Percentiles rank a stretch among this genome's conserved stretches.
Evolutionary conservation across 2,113 vertebrate genomes (phyloP).

Genomic region (Manacus vitellinus): DNA sequence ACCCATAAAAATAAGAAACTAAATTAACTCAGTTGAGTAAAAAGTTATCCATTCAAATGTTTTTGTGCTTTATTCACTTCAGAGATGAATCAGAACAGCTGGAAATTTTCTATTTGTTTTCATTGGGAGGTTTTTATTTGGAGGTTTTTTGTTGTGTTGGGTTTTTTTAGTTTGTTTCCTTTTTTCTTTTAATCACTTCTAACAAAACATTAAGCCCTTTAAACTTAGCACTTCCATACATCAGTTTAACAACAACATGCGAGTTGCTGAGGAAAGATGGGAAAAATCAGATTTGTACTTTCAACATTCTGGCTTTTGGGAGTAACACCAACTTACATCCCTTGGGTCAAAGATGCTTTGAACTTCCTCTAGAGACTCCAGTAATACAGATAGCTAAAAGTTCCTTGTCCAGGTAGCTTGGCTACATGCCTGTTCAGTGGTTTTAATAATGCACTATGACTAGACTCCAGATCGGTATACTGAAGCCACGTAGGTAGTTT

Average conservation of each 20-base stretch:
- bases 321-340: not conserved
- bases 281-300: not conserved
- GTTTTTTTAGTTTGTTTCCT: not conserved
- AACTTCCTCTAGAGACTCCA: not conserved
- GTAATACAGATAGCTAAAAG: not conserved
- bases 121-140: not conserved
- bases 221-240: not conserved
- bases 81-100: not conserved
- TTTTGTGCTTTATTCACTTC: not conserved
- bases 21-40: not conserved
- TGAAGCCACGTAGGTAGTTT: not conserved
- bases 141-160: not conserved
- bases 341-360: not conserved
- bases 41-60: not conserved
- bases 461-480: not conserved
- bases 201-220: not conserved
- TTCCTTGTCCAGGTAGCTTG: not conserved
- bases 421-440: not conserved
- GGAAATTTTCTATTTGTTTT: not conserved
- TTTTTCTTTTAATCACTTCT: not conserved
- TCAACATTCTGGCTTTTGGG: not conserved
- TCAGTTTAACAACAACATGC: not conserved
- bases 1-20: not conserved
- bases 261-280: not conserved
- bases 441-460: not conserved